Evolutionary conservation across 35 echinoderm and acorn worm genomes (phyloP), one percentile per base, ranked within the genome.

Genomic region (Strongylocentrotus purpuratus): DNA sequence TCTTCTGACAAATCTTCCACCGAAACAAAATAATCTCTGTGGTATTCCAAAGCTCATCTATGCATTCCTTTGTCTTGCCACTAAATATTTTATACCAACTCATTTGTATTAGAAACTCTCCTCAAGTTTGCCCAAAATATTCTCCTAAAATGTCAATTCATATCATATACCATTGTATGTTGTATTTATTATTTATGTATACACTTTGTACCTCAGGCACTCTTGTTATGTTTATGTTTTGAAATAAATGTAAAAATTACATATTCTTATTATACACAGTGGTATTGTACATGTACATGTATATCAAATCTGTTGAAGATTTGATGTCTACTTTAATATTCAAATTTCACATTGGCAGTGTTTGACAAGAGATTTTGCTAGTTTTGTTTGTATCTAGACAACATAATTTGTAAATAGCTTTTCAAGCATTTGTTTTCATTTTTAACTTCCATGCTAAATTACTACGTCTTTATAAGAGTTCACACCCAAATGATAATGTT

Each of bases 61-160:
- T 89, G 87, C 87, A 89, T 41, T 89, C 87, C 87, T 15, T 7
- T 7, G 87, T 89, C 87, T 89, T 89, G 87, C 87, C 87, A 35
- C 18, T 89, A n/a, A 78, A 78, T 78, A 78, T 78, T 78, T 78
- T 22, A 22, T 78, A 78, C 65, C 65, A 78, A 78, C 65, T 78
- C 65, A 78, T 50, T 50, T 25, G 25, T n/a, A n/a, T 41, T 41
- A 41, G 70, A 86, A 86, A 31, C 9, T 31, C 85, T 31, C 15
- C 65, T n/a, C 20, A 78, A 78, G 65, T 78, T 78, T 78, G 65
- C 12, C 87, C 32, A 2, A 86, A 86, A 0, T 33, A 35, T 89
- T 89, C 32, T 31, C 45, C 33, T 89, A 32, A 89, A 89, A 89
- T 89, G 87, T 89, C 33, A 89, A 7, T 15, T 41, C 18, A 10